Base-by-base conservation (phyloP, 2,113 vertebrate species). In the Heterotilapia buettikoferi region DNA sequence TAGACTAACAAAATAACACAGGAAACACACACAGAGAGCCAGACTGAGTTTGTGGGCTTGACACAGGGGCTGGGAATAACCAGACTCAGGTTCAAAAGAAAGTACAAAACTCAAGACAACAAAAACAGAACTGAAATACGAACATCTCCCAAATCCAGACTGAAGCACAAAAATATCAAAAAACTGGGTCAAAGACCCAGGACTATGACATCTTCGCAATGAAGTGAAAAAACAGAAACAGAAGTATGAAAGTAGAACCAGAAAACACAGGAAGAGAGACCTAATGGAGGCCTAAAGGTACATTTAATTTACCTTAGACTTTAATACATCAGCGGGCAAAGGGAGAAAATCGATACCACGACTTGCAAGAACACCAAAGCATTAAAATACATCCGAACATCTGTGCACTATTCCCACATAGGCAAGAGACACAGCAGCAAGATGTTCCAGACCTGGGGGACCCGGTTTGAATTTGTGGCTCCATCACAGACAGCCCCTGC, bases 341-440 rank as follows among this genome's bases (percentile, higher is more conserved):
- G 45, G 83, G 79, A 40, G 88, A 92, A 93, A 88, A 92, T 87
- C 7, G 8, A 91, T 87, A 88, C 90, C 80, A 85, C 45, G 9
- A 89, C 85, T 90, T 84, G 73, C 83, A 84, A 88, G 84, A 63
- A 84, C 83, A 90, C 85, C 43, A 87, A 91, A 91, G 92, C 45
- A 56, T 88, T 86, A 81, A 84, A 90, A 90, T 94, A 88, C 33
- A 84, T 57, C 29, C 21, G 6, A 91, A 95, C 93, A 95, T 95
- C 93, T 95, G 95, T 90, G 90, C 94, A 91, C 89, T 92, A 95
- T 94, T 94, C 90, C 79, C 85, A 83, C 84, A 71, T 47, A 63
- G 80, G 89, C 54, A 63, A 92, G 66, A 92, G 90, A 92, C 90
- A 90, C 90, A 86, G 88, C 86, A 87, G 91, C 84, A 90, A 89